phyloP scores from a whole-genome alignment of 2,797 vertebrate genomes.

The Pangasius mekongensis region DNA sequence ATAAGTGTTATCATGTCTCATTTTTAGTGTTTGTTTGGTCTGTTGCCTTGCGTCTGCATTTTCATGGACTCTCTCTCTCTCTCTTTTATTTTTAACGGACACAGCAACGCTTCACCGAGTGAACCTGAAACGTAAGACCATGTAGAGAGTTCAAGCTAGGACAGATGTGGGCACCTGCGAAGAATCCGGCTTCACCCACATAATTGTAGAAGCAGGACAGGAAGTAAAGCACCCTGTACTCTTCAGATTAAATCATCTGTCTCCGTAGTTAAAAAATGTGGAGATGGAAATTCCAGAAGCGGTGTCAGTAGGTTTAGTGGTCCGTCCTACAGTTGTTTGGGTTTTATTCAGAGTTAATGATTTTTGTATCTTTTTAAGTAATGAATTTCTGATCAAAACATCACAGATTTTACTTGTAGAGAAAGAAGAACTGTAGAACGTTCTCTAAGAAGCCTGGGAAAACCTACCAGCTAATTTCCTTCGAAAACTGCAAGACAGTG shows the following conservation, averaged over 20 bases:
- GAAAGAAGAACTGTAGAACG: background rate
- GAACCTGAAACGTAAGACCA: background rate
- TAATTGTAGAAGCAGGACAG: conserved; percentile 6
- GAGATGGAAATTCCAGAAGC: conserved; percentile 12
- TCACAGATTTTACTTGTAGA: background rate
- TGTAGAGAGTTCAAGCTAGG: background rate
- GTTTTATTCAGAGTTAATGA: background rate
- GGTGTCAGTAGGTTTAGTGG: background rate
- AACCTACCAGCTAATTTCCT: background rate
- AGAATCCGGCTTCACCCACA: background rate
- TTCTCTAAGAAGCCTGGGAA: background rate
- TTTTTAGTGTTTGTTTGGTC: background rate
- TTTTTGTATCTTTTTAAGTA: background rate
- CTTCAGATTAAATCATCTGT: background rate
- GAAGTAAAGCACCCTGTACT: background rate
- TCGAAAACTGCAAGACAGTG: background rate
- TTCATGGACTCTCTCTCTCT: background rate
- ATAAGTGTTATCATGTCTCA: background rate
- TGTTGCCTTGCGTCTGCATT: background rate
- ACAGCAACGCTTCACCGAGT: background rate
- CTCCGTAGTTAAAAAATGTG: background rate
- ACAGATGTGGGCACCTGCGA: background rate
- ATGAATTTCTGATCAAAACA: background rate
- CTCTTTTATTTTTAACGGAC: background rate
- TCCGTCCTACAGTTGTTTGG: background rate